These are phyloP conservation scores for Pseudanteris insignis DNA, from an alignment of 2,888 invertebrate species.

Conservation along the genomic window DNA sequence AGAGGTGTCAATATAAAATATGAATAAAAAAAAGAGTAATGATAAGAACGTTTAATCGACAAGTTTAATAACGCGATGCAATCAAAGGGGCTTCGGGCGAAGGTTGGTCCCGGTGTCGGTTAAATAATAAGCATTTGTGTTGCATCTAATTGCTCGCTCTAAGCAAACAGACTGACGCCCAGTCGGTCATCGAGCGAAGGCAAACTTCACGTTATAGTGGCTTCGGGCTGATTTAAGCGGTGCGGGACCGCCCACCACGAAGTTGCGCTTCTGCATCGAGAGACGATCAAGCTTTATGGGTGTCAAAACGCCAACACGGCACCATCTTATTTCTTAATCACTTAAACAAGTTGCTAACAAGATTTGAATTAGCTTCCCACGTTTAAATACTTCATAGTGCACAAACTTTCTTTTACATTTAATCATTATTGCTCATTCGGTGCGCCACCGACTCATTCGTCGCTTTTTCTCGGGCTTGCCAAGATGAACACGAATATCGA, in stretches of 20 bases:
- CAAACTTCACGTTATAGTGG: constrained; percentile 59
- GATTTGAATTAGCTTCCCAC: constrained; percentile 14
- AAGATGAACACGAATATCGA: constrained; percentile 11
- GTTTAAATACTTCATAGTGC: constrained; percentile 3
- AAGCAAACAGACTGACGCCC: constrained; percentile 64
- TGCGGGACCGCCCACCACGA: constrained; percentile 65
- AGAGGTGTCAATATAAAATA: too few relatives aligned
- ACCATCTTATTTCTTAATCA: constrained; percentile 40
- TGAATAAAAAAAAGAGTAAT: too few relatives aligned
- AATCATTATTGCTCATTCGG: constrained; percentile 18
- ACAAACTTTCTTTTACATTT: constrained; percentile 9
- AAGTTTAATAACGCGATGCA: constrained; percentile 61
- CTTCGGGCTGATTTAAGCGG: constrained; percentile 65
- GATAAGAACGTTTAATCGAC: constrained; percentile 51
- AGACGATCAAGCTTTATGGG: constrained; percentile 53
- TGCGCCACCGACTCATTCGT: constrained; percentile 2
- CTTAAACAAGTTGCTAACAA: constrained; percentile 22
- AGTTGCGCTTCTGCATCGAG: constrained; percentile 53
- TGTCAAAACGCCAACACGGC: constrained; percentile 54
- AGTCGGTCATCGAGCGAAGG: constrained; percentile 29
- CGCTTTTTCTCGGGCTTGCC: constrained; percentile 5
- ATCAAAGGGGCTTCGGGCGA: constrained; percentile 47
- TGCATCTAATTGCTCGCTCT: constrained; percentile 66
- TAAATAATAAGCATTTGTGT: constrained; percentile 65
- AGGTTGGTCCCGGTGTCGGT: constrained; percentile 42